phyloP scores from a whole-genome alignment of 2,113 vertebrate genomes.

The Corapipo altera region DNA sequence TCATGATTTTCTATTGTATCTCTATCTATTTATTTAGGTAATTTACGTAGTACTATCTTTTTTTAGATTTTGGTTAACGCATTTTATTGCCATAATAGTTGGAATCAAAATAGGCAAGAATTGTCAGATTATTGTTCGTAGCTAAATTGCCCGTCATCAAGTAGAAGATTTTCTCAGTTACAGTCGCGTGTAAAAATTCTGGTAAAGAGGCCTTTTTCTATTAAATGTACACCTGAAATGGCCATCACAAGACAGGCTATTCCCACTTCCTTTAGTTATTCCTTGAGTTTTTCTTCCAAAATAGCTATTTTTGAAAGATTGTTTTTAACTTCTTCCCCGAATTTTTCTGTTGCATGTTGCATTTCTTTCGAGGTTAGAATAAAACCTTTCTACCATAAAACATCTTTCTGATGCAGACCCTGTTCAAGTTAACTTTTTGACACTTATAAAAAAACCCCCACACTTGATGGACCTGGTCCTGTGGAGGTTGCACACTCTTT shows the following conservation, averaged over 20 bases:
- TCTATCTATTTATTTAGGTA: background rate
- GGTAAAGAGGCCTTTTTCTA: background rate
- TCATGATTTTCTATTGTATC: background rate
- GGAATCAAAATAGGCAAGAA: background rate
- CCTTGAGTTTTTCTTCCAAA: background rate
- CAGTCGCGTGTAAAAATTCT: background rate
- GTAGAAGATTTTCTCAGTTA: background rate
- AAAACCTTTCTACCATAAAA: background rate
- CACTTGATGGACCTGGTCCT: background rate
- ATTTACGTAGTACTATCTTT: background rate
- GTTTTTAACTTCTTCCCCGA: background rate
- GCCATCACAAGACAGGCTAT: background rate
- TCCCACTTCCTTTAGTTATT: background rate
- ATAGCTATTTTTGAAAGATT: background rate
- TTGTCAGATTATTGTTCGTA: background rate
- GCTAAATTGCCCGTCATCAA: background rate
- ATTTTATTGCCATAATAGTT: background rate
- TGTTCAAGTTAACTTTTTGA: background rate
- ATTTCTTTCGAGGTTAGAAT: background rate
- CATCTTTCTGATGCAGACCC: background rate
- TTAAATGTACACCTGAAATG: background rate
- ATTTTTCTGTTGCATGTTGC: rapidly evolving
- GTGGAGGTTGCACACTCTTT: background rate
- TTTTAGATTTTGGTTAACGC: background rate
- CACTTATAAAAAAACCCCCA: background rate